Base-by-base conservation (phyloP, 1,140 invertebrate genomes). In the Drosophila carrolli region DNA sequence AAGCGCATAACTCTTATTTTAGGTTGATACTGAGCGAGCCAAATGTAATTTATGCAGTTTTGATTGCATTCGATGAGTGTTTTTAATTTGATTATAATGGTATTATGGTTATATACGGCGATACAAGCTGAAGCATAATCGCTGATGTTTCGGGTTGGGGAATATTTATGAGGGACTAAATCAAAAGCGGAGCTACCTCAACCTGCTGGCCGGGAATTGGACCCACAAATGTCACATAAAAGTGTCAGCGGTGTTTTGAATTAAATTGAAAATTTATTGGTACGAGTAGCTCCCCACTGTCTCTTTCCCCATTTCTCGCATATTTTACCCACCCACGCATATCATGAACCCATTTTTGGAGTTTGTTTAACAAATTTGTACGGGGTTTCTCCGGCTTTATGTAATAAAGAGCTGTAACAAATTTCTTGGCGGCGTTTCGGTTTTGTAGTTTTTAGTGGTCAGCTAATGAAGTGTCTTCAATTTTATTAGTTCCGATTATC, bases 81-180 rank as follows among this genome's bases (percentile, higher is more conserved):
- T 75, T 80, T 89, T 89, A 89, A 88, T 88, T 89, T 76, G 83
- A 88, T 89, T 88, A 88, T 88, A 79, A 89, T 88, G 80, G 51
- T 68, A 74, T 80, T 79, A 88, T 86, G 66, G 66, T 82, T 86
- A 86, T 88, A 88, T 82, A 82, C 67, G 78, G 43, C 63, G 16
- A 44, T 55, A 16, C 43, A 40, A 13, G 14, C 27, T 63, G 55
- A 48, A 58, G 73, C 85, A 88, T 82, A 86, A 86, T 73, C 79
- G 29, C 0, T 29, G 29, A 51, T 35, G 5, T 32, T 51, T 51
- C 27, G 71, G 47, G 11, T 46, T 70, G 68, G 61, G 56, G 60
- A 74, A 84, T 78, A 78, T 88, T 78, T 82, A 85, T 86, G 75
- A 61, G 59, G 35, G 40, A 50, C 54, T 63, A 59, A 54, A 56